These are phyloP conservation scores for Colossoma macropomum DNA, from an alignment of 2,113 vertebrate species.

Conservation along the genomic window DNA sequence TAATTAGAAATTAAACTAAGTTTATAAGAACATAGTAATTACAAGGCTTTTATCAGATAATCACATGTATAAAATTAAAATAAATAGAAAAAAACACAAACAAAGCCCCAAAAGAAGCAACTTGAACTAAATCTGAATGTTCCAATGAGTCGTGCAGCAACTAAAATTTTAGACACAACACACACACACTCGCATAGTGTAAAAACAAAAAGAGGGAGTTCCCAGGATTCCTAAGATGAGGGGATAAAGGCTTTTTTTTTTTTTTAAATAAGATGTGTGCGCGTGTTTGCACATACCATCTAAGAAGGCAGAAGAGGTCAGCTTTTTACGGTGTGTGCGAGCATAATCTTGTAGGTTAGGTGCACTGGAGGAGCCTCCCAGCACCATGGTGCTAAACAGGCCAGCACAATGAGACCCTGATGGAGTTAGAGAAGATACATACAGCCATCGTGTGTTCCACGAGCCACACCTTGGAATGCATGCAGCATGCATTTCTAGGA, in stretches of 20 bases:
- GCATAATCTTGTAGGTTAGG: conserved; percentile 97
- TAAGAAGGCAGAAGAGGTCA: conserved; percentile 92
- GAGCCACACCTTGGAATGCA: conserved; percentile 82
- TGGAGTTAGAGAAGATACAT: conserved; percentile 93
- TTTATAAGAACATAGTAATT: background rate
- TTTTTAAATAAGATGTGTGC: conserved; percentile 74
- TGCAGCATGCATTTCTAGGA: conserved; percentile 87
- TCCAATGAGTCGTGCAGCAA: background rate
- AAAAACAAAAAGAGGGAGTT: conserved; percentile 36
- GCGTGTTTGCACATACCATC: conserved; percentile 93
- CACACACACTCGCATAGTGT: background rate
- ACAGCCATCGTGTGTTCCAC: conserved; percentile 89
- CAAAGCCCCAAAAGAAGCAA: background rate
- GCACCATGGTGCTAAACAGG: conserved; percentile 94
- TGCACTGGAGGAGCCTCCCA: conserved; percentile 93
- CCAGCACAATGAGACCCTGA: conserved; percentile 94
- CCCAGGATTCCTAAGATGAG: conserved; percentile 67
- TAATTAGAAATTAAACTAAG: no score
- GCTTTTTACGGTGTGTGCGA: conserved; percentile 95
- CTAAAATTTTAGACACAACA: background rate
- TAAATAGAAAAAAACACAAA: conserved; percentile 24
- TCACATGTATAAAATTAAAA: background rate
- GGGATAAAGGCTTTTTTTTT: conserved; percentile 62
- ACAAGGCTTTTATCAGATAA: background rate
- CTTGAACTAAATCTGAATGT: background rate